Evolutionary conservation across 2,888 invertebrate species (phyloP), one percentile per base, ranked within the genome.

Genomic region (Sceliomorpha sp.): DNA sequence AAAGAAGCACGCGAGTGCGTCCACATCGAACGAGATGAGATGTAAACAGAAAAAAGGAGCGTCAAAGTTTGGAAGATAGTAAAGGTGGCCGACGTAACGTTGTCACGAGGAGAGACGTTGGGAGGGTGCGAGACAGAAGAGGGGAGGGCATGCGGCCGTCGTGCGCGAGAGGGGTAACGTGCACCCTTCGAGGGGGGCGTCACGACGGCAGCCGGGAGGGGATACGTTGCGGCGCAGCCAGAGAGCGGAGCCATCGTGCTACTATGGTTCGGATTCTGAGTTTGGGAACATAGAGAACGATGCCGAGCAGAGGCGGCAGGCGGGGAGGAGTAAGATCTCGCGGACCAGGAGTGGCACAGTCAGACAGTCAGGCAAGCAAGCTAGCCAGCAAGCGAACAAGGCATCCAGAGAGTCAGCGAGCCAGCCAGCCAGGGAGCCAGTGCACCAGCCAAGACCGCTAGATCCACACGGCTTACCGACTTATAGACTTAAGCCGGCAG

Each of bases 381-480:
- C 76, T 74, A 79, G 83, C 82, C 72, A 79, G 64, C 58, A 68
- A 62, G 69, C 64, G 83, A 84, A 58, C 58, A 51, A 70, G 78
- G 79, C 79, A 80, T 76, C 82, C 81, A 78, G 74, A 74, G 78
- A 76, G 85, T 20, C 85, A 77, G 77, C 77, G 80, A 83, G 82
- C 89, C 90, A 90, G 91, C 87, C 87, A 85, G 79, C 79, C 71
- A 74, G 72, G 77, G 80, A 78, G 77, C 75, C 73, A 78, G 82
- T 80, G 70, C 77, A 45, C 44, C 56, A 60, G 63, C 40, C 85
- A 84, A 83, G 82, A 84, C 83, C 84, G 81, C 84, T 83, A 85
- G 86, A 84, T 84, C 86, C 84, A 79, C 72, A 75, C 78, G 86
- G 86, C 85, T 85, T 85, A 83, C 78, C 81, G 86, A 86, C 86